Base-by-base conservation (phyloP, 1,140 invertebrate genomes). In the Brachionus koreanus region DNA sequence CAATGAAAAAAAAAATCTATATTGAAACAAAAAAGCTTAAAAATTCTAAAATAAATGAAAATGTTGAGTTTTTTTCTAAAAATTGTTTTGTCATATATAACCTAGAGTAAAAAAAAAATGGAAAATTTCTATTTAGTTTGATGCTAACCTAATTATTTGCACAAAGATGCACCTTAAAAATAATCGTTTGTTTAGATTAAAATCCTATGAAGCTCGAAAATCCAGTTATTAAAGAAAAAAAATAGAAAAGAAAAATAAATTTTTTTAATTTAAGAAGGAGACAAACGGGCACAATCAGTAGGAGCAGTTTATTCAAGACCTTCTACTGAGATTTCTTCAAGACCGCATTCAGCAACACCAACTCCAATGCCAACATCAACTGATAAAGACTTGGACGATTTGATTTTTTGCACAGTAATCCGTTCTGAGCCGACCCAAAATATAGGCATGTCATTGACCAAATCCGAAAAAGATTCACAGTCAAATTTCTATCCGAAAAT, bases 381-480 rank as follows among this genome's bases (percentile, higher is more conserved):
- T 12, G 69, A 74, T 1, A 25, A 29, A 6, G 69, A 43, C 12
- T 13, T 74, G 2, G 37, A 74, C 42, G 69, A 74, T 29, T 25
- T 74, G 16, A 74, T 74, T n/a, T 23, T 46, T 12, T 74, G 39
- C 43, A 74, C 39, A 6, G 23, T 74, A 5, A 46, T 5, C 10
- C 69, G 69, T 0, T 43, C 25, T 9, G 69, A 46, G 12, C 39
- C 25, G 12, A 61, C 2, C 9, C 76, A 29, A 57, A 57, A 29
- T 19, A 77, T 77, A n/a, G 76, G 76, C 19, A 25, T 79, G 19
- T 79, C 76, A 61, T 25, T 79, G 23, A 61, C 76, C 76, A 61
- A 65, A 9, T 35, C 49, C 12, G 76, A 37, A 12, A 65, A 79
- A 39, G 35, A 43, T 35, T 6, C 16, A 16, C 25, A 37, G 13